Evolutionary conservation across 2,888 invertebrate species (phyloP), one percentile per base, ranked within the genome.

Genomic region (Philereme vetulata): DNA sequence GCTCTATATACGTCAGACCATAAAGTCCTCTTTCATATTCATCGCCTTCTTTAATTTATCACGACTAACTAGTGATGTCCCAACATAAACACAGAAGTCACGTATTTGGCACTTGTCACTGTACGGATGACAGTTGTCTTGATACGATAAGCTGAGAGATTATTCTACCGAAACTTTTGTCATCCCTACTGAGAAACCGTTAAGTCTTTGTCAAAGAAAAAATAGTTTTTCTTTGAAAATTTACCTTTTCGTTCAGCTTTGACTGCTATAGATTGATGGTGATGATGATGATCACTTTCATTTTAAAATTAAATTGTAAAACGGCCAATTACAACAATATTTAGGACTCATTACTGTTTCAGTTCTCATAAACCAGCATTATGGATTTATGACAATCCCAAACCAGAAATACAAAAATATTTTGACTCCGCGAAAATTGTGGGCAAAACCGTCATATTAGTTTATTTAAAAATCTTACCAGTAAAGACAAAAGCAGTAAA

Each of bases 81-180:
- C 70, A 80, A 78, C 72, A 77, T 84, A 90, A 88, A 88, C 84
- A 88, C 63, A 72, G 66, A 60, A 70, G 78, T 75, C 82, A 82
- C 85, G 85, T 83, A 84, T 82, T 73, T 76, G 76, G 76, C 75
- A 82, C 72, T 75, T 86, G 87, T 87, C 89, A 85, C 82, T 83
- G 79, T 80, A 75, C 81, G 81, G 51, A 46, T 78, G 85, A 85
- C 85, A 80, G 72, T 64, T 72, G 73, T 73, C 78, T 75, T 84
- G 88, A 90, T 82, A 82, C 73, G 69, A 78, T 90, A 90, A 90
- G 87, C 89, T 82, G 49, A 4, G 65, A 79, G 87, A 84, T 88
- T 86, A 89, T 70, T 72, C 70, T 60, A 72, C 71, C 62, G 71
- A 75, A 77, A 76, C 75, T 76, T 74, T 76, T 80, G 81, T 83